A percentile compares a stretch with the other conserved stretches of the same genome.
Conservation (phyloP, 2,888 invertebrate genomes). For the Ametastegia equiseti region DNA sequence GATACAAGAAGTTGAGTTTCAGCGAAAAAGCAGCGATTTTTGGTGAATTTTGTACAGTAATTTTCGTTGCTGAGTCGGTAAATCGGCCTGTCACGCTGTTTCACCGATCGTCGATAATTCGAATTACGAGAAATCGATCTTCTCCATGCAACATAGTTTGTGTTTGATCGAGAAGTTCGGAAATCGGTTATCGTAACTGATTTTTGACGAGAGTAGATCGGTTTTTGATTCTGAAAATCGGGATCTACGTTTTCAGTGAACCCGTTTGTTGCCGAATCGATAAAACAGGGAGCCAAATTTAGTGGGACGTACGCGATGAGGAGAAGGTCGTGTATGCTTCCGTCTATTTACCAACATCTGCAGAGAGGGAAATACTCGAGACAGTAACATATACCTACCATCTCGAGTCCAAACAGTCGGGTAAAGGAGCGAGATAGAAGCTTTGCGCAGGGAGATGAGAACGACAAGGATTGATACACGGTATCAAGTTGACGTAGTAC, state of each 20-base stretch:
- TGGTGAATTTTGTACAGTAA: too few species aligned
- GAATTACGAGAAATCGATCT: too few species aligned
- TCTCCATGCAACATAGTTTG: too few species aligned
- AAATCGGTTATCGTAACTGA: background rate
- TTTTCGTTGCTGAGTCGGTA: too few species aligned
- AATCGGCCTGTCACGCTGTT: too few species aligned
- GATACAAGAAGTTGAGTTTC: too few species aligned
- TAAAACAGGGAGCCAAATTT: background rate
- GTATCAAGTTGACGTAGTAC: slow-evolving; percentile 8
- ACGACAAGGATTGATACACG: slow-evolving; percentile 6
- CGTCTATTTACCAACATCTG: background rate
- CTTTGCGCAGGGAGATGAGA: background rate
- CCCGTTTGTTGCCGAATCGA: background rate
- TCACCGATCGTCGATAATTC: too few species aligned
- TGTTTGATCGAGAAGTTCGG: too few species aligned
- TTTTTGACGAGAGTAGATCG: too few species aligned
- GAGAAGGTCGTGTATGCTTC: background rate
- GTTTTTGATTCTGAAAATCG: too few species aligned
- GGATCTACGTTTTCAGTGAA: background rate
- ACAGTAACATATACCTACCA: background rate
- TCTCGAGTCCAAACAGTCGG: background rate
- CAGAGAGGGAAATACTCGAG: background rate
- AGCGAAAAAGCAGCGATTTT: too few species aligned
- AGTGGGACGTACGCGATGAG: background rate
- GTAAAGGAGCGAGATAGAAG: background rate